Conservation (phyloP, 2,888 invertebrate species). For the Drosophila birchii region DNA sequence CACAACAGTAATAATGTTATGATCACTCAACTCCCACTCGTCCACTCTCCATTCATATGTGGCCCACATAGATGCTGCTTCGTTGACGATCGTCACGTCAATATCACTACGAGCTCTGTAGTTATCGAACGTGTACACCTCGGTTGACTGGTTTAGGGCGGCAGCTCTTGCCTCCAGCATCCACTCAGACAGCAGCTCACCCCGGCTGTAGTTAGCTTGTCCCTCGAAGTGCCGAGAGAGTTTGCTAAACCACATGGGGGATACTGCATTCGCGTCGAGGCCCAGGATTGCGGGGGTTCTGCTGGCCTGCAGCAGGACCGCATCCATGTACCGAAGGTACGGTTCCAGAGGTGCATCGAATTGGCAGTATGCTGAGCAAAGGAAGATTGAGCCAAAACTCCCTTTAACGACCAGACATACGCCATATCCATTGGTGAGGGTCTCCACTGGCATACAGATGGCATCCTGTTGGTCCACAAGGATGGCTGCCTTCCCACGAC, state of each 20-base stretch:
- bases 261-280: too few species aligned
- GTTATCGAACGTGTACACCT: constrained; percentile 10
- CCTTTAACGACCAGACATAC: constrained; percentile 4
- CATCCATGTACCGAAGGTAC: too few species aligned
- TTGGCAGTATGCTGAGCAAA: constrained; percentile 1
- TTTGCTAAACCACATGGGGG: too few species aligned
- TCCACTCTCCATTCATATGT: constrained; percentile 29
- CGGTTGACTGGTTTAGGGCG: neutral
- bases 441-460: neutral
- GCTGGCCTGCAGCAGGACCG: too few species aligned
- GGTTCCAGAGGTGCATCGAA: too few species aligned
- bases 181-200: too few species aligned
- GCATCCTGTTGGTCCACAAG: neutral
- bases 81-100: constrained; percentile 1
- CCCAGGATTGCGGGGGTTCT: too few species aligned
- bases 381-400: constrained; percentile 1
- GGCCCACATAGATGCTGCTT: constrained; percentile 23
- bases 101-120: constrained; percentile 6
- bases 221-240: too few species aligned
- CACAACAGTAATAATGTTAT: constrained; percentile 34
- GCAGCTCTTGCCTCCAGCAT: neutral
- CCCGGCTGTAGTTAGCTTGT: too few species aligned
- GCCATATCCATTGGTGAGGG: neutral
- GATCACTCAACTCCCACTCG: constrained; percentile 38
- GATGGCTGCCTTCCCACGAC: neutral